phyloP scores from a whole-genome alignment of 2,797 vertebrate species.

The Enteromius afrohamiltoni region DNA sequence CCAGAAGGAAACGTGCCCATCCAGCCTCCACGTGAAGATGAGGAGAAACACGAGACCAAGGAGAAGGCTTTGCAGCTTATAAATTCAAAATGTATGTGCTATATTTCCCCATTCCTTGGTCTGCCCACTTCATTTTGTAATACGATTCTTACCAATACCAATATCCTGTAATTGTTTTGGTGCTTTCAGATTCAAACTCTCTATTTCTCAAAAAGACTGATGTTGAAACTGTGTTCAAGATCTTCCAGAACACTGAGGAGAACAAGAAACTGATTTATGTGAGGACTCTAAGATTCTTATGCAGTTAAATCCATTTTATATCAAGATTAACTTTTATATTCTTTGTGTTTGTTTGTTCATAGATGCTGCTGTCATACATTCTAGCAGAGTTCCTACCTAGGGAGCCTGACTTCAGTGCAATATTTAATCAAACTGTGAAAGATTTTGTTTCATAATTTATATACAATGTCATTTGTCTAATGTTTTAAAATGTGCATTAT shows the following conservation, averaged over 20 bases:
- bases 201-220: conserved; percentile 74
- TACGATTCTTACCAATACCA: neutral
- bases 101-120: neutral
- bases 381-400: conserved; percentile 71
- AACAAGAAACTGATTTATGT: conserved; percentile 82
- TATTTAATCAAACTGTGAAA: conserved; percentile 36
- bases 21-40: conserved; percentile 58
- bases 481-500: conserved; percentile 2
- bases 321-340: neutral
- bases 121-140: neutral
- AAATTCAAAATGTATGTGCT: conserved; percentile 72
- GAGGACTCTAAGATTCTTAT: conserved; percentile 58
- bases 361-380: conserved; percentile 71
- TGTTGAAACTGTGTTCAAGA: conserved; percentile 74
- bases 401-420: conserved; percentile 65
- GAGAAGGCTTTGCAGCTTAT: conserved; percentile 74
- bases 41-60: conserved; percentile 71
- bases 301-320: neutral
- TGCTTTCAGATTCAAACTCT: conserved; percentile 68
- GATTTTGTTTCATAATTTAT: conserved; percentile 25
- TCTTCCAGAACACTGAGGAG: conserved; percentile 77
- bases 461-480: neutral
- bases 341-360: neutral
- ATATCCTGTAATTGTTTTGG: neutral
- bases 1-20: conserved; percentile 56